Evolutionary conservation across 92 coral and sea anemone species (phyloP).

Genomic region (Micromussa lordhowensis): DNA sequence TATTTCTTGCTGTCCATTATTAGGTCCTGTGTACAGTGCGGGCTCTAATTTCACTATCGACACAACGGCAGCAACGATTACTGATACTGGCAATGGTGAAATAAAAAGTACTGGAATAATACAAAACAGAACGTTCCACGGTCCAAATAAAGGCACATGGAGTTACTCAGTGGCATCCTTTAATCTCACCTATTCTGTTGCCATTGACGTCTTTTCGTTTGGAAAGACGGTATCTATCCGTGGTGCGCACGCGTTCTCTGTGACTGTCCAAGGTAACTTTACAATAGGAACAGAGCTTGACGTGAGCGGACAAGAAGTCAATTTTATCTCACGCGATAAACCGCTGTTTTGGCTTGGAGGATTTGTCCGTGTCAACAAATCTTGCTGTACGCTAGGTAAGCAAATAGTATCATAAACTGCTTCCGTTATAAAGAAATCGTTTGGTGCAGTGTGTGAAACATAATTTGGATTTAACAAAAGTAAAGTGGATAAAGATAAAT

Average conservation of each 20-base stretch:
- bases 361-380: conserved; percentile 74
- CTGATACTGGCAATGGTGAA: too few relatives aligned
- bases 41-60: neutral
- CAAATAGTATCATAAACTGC: neutral
- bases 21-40: neutral
- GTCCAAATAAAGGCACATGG: conserved; percentile 80
- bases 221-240: conserved; percentile 22
- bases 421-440: too few relatives aligned
- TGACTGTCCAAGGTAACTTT: conserved; percentile 53
- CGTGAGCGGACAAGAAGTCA: conserved; percentile 66
- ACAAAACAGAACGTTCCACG: conserved; percentile 45
- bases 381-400: conserved; percentile 85
- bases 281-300: conserved; percentile 59
- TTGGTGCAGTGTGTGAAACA: too few relatives aligned
- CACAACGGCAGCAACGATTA: conserved; percentile 38
- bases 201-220: neutral
- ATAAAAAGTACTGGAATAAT: conserved; percentile 16
- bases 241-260: conserved; percentile 71
- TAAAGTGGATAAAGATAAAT: too few relatives aligned
- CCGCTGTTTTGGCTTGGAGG: conserved; percentile 77
- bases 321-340: neutral
- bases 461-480: too few relatives aligned
- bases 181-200: neutral
- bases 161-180: conserved; percentile 74
- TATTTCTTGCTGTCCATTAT: neutral